phyloP scores from a whole-genome alignment of 2,113 vertebrate genomes.

The Vulpes lagopus region DNA sequence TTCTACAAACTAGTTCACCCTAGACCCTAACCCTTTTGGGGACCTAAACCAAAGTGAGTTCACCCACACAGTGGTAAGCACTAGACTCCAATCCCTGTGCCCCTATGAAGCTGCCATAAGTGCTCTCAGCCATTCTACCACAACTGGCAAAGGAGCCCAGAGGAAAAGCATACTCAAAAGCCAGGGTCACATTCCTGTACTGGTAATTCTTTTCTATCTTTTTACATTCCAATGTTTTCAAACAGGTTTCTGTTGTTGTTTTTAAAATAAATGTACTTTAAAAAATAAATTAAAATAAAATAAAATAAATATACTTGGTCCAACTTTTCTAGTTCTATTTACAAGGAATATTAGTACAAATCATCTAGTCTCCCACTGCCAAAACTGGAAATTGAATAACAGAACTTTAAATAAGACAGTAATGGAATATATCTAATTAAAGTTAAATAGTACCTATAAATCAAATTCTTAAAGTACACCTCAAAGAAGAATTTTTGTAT shows the following conservation, averaged over 20 bases:
- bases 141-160: background rate
- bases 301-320: background rate
- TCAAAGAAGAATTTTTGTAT: background rate
- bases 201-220: background rate
- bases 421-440: slow-evolving; percentile 1
- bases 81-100: background rate
- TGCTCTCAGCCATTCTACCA: background rate
- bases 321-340: background rate
- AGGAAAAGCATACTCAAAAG: background rate
- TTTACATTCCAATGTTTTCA: background rate
- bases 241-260: background rate
- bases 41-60: background rate
- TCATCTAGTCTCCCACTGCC: background rate
- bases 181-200: background rate
- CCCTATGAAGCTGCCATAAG: background rate
- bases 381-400: background rate
- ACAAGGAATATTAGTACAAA: background rate
- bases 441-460: slow-evolving; percentile 1
- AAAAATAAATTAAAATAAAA: no score
- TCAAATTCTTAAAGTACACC: background rate
- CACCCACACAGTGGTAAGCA: no score
- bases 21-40: background rate
- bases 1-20: background rate
- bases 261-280: background rate
- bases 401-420: background rate